These are phyloP conservation scores for Calliopsis andreniformis DNA, from an alignment of 1,140 invertebrate species.

Conservation along the genomic window DNA sequence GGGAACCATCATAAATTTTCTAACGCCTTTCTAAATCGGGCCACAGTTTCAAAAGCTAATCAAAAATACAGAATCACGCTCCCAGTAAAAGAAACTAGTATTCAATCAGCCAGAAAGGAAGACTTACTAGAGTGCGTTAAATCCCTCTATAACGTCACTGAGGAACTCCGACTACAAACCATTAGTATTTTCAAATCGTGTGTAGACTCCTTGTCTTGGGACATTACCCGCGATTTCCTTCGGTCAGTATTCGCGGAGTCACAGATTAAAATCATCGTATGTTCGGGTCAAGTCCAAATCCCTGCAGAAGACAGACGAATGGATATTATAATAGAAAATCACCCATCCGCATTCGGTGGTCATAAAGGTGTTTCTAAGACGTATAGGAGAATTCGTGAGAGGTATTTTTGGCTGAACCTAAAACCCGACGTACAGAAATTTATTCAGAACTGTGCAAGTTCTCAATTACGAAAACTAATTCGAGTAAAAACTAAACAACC, in stretches of 20 bases:
- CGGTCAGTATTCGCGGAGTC: background rate
- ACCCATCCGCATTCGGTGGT: background rate
- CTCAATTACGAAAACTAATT: constrained; percentile 27
- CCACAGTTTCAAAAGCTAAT: no score
- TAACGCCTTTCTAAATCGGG: no score
- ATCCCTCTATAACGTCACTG: no score
- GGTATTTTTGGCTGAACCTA: constrained; percentile 35
- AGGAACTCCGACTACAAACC: background rate
- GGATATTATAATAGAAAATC: background rate
- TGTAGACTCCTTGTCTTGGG: background rate
- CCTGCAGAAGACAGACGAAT: background rate
- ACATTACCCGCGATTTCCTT: background rate
- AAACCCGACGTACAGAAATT: constrained; percentile 9
- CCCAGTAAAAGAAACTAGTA: no score
- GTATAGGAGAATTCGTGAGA: constrained; percentile 21
- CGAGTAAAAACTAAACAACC: background rate
- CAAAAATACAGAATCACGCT: no score
- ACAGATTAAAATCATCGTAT: background rate
- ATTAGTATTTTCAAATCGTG: background rate
- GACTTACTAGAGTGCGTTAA: no score
- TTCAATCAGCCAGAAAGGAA: no score
- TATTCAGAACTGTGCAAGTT: constrained; percentile 17
- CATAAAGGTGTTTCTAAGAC: constrained; percentile 35
- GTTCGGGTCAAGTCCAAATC: background rate
- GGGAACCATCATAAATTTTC: no score